Percentiles rank a stretch among this genome's conserved stretches.
phyloP scores from a whole-genome alignment of 2,113 vertebrate genomes.

The Emydocephalus ijimae region DNA sequence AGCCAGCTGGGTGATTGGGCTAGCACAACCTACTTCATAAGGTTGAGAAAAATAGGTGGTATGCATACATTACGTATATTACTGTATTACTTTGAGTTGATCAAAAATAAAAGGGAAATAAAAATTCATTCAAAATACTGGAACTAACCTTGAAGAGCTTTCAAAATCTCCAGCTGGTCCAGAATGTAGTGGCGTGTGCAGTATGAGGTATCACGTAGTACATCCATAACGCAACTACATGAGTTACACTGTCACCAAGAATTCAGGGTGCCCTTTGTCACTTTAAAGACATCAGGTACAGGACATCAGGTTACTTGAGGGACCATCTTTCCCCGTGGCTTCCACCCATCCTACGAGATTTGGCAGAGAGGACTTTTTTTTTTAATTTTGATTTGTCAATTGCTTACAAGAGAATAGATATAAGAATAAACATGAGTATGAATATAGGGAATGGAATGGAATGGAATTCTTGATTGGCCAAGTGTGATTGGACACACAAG shows the following conservation, averaged over 20 bases:
- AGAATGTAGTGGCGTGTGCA: neutral
- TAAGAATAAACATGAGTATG: too few species aligned
- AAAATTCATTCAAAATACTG: neutral
- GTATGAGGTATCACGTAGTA: neutral
- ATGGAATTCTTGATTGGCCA: too few species aligned
- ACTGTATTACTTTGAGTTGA: neutral
- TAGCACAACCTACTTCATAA: neutral
- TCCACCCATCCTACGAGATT: neutral
- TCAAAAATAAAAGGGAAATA: neutral
- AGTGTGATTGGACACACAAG: too few species aligned
- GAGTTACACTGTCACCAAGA: neutral
- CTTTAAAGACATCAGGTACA: neutral
- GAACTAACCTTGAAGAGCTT: neutral
- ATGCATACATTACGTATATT: neutral
- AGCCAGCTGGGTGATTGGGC: neutral
- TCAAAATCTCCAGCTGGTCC: neutral
- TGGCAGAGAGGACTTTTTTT: neutral
- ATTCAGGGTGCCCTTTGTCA: neutral
- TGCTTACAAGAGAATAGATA: too few species aligned
- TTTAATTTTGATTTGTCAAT: too few species aligned
- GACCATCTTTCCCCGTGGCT: neutral
- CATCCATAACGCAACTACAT: neutral
- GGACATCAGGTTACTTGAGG: neutral
- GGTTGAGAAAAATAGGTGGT: neutral
- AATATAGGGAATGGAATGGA: too few species aligned